Evolutionary conservation across 2,113 vertebrate species (phyloP).

Genomic region (Pogona vitticeps): DNA sequence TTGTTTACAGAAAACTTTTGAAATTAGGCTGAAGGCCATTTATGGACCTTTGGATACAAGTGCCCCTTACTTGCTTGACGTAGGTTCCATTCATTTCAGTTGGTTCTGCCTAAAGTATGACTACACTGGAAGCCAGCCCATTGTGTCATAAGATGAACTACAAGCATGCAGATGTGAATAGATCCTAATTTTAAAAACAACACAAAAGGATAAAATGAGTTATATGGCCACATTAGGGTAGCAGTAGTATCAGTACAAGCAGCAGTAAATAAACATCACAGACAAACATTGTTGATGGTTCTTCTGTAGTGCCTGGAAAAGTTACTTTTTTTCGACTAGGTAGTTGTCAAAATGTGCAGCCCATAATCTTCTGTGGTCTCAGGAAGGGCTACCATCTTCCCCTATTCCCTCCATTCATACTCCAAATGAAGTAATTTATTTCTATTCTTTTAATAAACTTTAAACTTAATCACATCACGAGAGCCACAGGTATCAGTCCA

Average conservation of each 20-base stretch:
- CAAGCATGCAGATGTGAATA: not conserved
- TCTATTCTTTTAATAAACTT: constrained; percentile 5
- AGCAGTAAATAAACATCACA: not conserved
- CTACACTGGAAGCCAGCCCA: too few relatives aligned
- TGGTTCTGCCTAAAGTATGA: too few relatives aligned
- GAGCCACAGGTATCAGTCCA: not conserved
- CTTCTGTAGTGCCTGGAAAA: not conserved
- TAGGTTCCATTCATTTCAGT: too few relatives aligned
- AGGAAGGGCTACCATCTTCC: not conserved
- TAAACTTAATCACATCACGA: not conserved
- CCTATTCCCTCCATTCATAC: not conserved
- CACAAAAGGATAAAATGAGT: not conserved
- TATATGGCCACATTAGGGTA: too few relatives aligned
- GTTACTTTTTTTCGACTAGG: not conserved
- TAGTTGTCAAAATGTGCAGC: not conserved
- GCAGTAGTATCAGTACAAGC: not conserved
- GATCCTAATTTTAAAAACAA: not conserved
- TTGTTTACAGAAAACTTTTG: too few relatives aligned
- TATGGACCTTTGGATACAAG: too few relatives aligned
- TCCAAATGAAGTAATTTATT: not conserved
- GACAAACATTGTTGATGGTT: not conserved
- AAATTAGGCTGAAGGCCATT: too few relatives aligned
- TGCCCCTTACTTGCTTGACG: too few relatives aligned
- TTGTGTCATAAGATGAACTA: not conserved
- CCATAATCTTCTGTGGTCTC: not conserved